phyloP scores from a whole-genome alignment of 2,888 invertebrate genomes.

The Leucoptera coffeella region DNA sequence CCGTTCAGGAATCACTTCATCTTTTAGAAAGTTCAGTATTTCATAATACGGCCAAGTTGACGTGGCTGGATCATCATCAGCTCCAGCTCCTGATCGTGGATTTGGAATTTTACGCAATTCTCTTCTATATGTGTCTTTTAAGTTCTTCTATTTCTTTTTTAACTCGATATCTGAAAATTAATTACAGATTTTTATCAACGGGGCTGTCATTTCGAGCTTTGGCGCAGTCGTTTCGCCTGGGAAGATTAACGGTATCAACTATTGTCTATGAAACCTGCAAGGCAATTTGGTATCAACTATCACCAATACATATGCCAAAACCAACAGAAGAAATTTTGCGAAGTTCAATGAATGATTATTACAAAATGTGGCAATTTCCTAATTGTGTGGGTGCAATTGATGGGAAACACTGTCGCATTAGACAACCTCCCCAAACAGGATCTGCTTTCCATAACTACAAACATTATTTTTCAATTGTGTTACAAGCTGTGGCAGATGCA shows the following conservation, averaged over 20 bases:
- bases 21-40: conserved; percentile 1
- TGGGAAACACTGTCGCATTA: conserved; percentile 2
- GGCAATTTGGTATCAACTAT: conserved; percentile 1
- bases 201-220: background rate
- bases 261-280: conserved; percentile 1
- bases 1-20: conserved; percentile 1
- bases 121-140: background rate
- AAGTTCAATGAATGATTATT: background rate
- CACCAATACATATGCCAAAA: background rate
- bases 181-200: background rate
- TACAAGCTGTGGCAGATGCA: conserved; percentile 2
- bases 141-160: conserved; percentile 1
- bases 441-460: conserved; percentile 1
- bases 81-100: background rate
- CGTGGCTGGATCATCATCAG: background rate
- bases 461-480: conserved; percentile 1
- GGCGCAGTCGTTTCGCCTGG: conserved; percentile 1
- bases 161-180: background rate
- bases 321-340: background rate
- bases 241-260: conserved; percentile 1
- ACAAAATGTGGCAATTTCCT: conserved; percentile 5
- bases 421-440: background rate
- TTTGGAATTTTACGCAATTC: background rate
- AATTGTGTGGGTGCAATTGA: conserved; percentile 4
- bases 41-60: background rate